A percentile compares a stretch with the other conserved stretches of the same genome.
Evolutionary conservation across 2,888 invertebrate genomes (phyloP).

Genomic region (Eristalis arbustorum): DNA sequence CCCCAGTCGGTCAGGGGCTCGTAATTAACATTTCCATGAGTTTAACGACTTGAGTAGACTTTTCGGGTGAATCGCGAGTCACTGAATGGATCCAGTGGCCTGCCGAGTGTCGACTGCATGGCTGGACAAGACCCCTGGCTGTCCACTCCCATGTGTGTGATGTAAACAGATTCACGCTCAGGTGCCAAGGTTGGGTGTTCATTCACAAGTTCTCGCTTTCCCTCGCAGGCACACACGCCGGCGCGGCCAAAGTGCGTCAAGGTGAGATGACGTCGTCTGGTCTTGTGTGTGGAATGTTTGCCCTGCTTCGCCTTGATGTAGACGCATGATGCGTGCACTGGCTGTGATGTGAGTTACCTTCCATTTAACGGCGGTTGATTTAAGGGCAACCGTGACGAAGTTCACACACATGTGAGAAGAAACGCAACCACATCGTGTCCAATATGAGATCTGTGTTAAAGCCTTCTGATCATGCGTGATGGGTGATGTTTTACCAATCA

Average conservation of each 20-base stretch:
- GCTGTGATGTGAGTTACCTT: background rate
- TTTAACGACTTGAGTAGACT: background rate
- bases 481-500: background rate
- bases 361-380: background rate
- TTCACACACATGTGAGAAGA: background rate
- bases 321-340: background rate
- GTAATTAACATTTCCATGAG: slow-evolving; percentile 5
- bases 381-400: background rate
- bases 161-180: slow-evolving; percentile 9
- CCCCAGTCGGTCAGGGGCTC: background rate
- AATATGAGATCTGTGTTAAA: background rate
- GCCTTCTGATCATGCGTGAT: background rate
- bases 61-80: background rate
- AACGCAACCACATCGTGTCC: background rate
- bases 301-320: slow-evolving; percentile 3
- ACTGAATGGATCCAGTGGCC: too few relatives aligned
- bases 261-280: slow-evolving; percentile 3
- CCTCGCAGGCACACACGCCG: background rate
- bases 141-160: background rate
- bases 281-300: slow-evolving; percentile 8
- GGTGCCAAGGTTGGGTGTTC: slow-evolving; percentile 12
- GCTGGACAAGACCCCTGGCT: background rate
- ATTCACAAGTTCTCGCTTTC: slow-evolving; percentile 21
- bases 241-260: background rate
- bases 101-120: background rate